Evolutionary conservation across 2,797 vertebrate species (phyloP).

Genomic region (Octomys mimax): DNA sequence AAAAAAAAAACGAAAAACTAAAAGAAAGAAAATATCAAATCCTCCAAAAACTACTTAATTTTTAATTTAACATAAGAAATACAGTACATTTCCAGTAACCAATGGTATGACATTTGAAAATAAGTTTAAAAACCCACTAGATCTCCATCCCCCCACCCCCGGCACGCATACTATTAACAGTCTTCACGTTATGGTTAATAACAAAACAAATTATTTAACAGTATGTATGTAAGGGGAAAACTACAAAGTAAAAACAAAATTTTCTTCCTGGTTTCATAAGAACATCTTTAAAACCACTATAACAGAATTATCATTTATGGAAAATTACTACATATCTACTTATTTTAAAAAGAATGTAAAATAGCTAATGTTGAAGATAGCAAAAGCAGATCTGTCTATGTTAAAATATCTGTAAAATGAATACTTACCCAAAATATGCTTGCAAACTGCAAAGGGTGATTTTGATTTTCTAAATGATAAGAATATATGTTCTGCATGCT

Average conservation of each 20-base stretch:
- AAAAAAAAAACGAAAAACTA: constrained; percentile 29
- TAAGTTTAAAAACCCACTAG: not conserved
- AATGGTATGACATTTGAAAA: constrained; percentile 54
- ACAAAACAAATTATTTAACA: constrained; percentile 56
- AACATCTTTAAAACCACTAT: constrained; percentile 52
- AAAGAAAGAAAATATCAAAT: constrained; percentile 50
- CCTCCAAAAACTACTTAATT: constrained; percentile 25
- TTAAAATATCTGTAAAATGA: constrained; percentile 64
- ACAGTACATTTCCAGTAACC: constrained; percentile 19
- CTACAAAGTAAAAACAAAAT: constrained; percentile 39
- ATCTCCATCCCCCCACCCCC: not conserved
- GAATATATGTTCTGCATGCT: constrained; percentile 99
- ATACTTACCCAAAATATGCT: constrained; percentile 97
- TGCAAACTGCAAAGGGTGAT: constrained; percentile 99
- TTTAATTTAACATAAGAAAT: constrained; percentile 37
- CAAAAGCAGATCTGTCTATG: constrained; percentile 34
- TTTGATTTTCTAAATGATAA: constrained; percentile 99
- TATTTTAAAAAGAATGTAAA: constrained; percentile 68
- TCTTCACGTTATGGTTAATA: constrained; percentile 16
- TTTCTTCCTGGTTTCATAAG: constrained; percentile 18
- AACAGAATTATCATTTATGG: constrained; percentile 45
- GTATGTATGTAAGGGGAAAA: not conserved
- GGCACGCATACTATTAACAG: not conserved
- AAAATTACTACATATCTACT: constrained; percentile 31
- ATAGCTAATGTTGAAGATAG: constrained; percentile 47